These are phyloP conservation scores for Dendrophyllia cribrosa DNA, from an alignment of 64 coral and sea anemone genomes.

Conservation along the genomic window DNA sequence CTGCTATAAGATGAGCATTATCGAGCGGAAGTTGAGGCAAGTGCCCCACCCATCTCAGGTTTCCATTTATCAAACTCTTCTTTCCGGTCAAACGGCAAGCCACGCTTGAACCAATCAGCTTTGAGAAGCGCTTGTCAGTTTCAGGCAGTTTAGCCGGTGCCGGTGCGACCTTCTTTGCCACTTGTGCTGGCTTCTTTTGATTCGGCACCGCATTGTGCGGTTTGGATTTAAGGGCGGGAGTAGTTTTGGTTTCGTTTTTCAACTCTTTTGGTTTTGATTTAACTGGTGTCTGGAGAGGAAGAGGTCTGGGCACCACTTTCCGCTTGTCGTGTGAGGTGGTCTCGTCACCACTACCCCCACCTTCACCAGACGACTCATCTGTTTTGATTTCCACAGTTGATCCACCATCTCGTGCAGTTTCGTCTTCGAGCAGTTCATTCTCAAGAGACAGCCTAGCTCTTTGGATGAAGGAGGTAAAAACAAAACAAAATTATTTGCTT, in stretches of 20 bases:
- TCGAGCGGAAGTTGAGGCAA: constrained; percentile 76
- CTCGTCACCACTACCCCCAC: constrained; percentile 36
- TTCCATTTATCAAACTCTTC: constrained; percentile 51
- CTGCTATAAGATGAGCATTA: constrained; percentile 87
- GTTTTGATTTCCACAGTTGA: background rate
- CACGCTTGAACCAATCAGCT: constrained; percentile 77
- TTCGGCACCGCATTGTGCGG: background rate
- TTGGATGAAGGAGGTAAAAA: background rate
- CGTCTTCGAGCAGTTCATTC: background rate
- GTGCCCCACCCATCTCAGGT: constrained; percentile 86
- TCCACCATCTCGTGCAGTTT: constrained; percentile 17
- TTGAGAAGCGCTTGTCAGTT: constrained; percentile 70
- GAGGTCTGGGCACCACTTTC: background rate
- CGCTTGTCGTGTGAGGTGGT: background rate
- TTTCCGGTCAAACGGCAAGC: constrained; percentile 77
- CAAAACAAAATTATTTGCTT: background rate
- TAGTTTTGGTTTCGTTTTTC: background rate
- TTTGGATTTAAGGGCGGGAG: background rate
- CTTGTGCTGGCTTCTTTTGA: background rate
- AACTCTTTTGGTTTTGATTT: background rate
- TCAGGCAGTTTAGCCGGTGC: constrained; percentile 1
- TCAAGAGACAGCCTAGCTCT: constrained; percentile 33
- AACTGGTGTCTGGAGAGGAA: background rate
- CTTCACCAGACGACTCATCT: constrained; percentile 8
- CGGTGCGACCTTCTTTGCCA: background rate